Base-by-base conservation (phyloP, 2,797 vertebrate genomes). In the Tarsius wallacei region DNA sequence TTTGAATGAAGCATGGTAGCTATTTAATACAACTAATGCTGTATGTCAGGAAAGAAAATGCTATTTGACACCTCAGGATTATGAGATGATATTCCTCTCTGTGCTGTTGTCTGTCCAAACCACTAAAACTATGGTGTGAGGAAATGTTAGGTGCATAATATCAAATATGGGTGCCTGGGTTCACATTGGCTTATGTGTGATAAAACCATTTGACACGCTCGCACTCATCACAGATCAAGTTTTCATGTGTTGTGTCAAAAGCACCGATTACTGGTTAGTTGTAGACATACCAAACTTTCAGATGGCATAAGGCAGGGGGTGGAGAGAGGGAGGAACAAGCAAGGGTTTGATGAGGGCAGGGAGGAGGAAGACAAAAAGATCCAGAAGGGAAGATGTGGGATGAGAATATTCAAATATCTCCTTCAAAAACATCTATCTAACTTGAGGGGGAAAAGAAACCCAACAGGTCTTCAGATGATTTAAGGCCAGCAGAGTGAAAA, bases 1-100 rank as follows among this genome's bases (percentile, higher is more conserved):
- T 59, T 91, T 57, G 84, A 96, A 90, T 63, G 15, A 95, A 28
- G 31, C 90, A 14, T 2, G 77, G 83, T 68, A 68, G 22, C 80
- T 74, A n/a, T 0, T 0, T 64, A 87, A 93, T 47, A 21, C 42
- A 91, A 24, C 71, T 90, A 59, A 11, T 94, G 5, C 47, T 59
- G 47, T 53, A 12, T n/a, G 24, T 83, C 68, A 78, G 78, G 89
- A 94, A 68, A 97, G 47, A 33, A 42, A 87, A 4, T 3, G 8
- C 12, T 26, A 7, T 90, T 94, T 94, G 76, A 80, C 51, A 55
- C 70, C 33, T 4, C 31, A 87, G 22, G 14, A 6, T 66, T 71
- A 66, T 26, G 26, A 13, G 36, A 24, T 59, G 64, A 28, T 66
- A 0, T 0, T 0, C 42, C 78, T 93, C 68, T 70, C 13, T 77